Base-by-base conservation (phyloP, 2,797 vertebrate genomes). In the Enteromius fasciolatus region DNA sequence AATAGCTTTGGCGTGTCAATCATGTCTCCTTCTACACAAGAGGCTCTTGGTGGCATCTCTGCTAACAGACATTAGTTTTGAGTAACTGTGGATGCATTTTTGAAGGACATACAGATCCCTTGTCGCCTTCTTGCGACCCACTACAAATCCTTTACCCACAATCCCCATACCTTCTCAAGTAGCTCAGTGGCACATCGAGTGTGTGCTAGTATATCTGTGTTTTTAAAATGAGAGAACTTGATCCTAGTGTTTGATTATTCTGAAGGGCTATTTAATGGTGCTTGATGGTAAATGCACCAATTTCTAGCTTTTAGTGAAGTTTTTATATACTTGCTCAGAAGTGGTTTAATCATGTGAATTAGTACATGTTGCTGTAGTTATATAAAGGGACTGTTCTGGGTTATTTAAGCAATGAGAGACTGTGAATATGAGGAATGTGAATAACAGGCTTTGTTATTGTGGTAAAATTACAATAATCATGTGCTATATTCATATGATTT, bases 1-100 rank as follows among this genome's bases (percentile, higher is more conserved):
- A 72, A 86, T 52, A 82, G 31, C 39, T 80, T 72, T 18, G 4
- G 15, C 68, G 69, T 72, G 78, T 86, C 84, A 86, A 76, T 86
- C 82, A 86, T 18, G n/a, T 82, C 72, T 76, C 36, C 31, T 76
- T 72, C 64, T 31, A 78, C 52, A 31, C 54, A 81, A 78, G 76
- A 78, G 63, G 48, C 72, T 68, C 68, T 52, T 63, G n/a, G 61
- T 52, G 7, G 25, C 39, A 9, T 85, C 54, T 36, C 78, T 25
- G 23, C 33, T 48, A 64, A 70, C 39, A 67, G 31, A 69, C 28
- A 12, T 75, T 68, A 74, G 68, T 44, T 18, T 31, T 75, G 39
- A 50, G 52, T 46, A 74, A 63, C 25, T 4, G 1, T 82, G 52
- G 67, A 73, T 78, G 41, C 20, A 23, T 77, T 75, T 86, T 50